Conservation (phyloP, 2,797 vertebrate species). For the Brachymystax lenok region DNA sequence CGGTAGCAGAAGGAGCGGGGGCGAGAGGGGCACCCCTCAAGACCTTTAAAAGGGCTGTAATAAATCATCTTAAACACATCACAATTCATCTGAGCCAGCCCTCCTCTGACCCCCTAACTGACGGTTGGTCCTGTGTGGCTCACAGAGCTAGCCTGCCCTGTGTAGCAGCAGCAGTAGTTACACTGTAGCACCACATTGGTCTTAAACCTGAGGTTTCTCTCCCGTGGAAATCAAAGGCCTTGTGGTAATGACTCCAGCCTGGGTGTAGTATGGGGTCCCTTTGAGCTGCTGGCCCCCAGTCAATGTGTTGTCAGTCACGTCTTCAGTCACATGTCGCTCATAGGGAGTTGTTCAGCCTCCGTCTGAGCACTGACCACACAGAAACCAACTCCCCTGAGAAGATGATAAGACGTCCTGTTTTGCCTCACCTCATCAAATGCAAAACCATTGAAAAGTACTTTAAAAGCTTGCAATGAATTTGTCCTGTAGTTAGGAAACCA, state of each 20-base stretch:
- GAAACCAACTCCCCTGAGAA: slow-evolving; percentile 34
- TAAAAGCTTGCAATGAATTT: slow-evolving; percentile 22
- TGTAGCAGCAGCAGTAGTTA: slow-evolving; percentile 39
- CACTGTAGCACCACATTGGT: slow-evolving; percentile 48
- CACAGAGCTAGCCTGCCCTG: slow-evolving; percentile 28
- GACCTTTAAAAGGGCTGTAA: slow-evolving; percentile 66
- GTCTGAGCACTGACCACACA: slow-evolving; percentile 60
- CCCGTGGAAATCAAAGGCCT: slow-evolving; percentile 67
- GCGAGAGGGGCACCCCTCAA: slow-evolving; percentile 64
- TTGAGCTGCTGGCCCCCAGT: slow-evolving; percentile 56
- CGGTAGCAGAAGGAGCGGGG: slow-evolving; percentile 22
- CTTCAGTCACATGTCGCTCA: slow-evolving; percentile 58
- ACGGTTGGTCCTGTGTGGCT: slow-evolving; percentile 36
- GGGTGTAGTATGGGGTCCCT: slow-evolving; percentile 59
- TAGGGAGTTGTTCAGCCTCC: slow-evolving; percentile 23
- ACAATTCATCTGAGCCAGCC: slow-evolving; percentile 66
- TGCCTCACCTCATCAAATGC: slow-evolving; percentile 68
- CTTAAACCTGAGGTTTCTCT: slow-evolving; percentile 55
- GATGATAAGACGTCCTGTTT: slow-evolving; percentile 44
- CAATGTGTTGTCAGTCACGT: slow-evolving; percentile 56
- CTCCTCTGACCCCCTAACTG: slow-evolving; percentile 58
- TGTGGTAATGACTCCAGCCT: slow-evolving; percentile 71
- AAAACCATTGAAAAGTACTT: slow-evolving; percentile 47
- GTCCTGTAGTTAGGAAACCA: neutral
- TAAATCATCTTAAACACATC: slow-evolving; percentile 68